Base-by-base conservation (phyloP, 1,140 invertebrate genomes). In the Alviniconcha marisindica region DNA sequence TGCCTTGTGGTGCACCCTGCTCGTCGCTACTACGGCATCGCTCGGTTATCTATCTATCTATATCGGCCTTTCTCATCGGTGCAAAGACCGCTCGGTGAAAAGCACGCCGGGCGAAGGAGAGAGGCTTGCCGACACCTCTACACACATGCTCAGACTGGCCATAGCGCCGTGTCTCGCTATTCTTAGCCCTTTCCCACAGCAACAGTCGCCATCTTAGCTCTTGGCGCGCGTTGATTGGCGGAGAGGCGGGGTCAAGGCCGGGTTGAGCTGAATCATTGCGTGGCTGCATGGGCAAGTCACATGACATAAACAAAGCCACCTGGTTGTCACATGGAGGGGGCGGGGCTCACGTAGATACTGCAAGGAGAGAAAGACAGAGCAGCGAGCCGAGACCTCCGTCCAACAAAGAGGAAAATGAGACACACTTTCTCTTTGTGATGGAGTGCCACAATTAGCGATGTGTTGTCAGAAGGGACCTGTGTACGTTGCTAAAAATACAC, bases 301-400 rank as follows among this genome's bases (percentile, higher is more conserved):
- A 80, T 86, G 85, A 86, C 83, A 86, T 86, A 86, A 86, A 86
- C 83, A 86, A 83, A 84, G 83, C 83, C 85, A 84, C 83, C 83
- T 86, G 85, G 81, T 82, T 80, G 77, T 84, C 85, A 86, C 85
- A 83, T 86, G 85, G 77, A 82, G 71, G 10, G 18, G 4, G 44
- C 24, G 73, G 2, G 18, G 24, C 2, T 77, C 40, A 38, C 51
- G 76, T 54, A 77, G n/a, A 24, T 71, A 71, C 36, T 18, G 69
- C 36, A 5, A 21, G 42, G 14, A 42, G 71, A 74, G 4, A 74
- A 38, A 42, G 18, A 28, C 7, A 14, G 28, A 42, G 38, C 7
- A 42, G 36, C 14, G 42, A 18, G 42, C 21, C 21, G 21, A n/a
- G 24, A 31, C 10, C 60, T 4, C n/a, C n/a, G n/a, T n/a, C 28